These are phyloP conservation scores for Ispidina picta DNA, from an alignment of 2,797 vertebrate species.

Conservation along the genomic window DNA sequence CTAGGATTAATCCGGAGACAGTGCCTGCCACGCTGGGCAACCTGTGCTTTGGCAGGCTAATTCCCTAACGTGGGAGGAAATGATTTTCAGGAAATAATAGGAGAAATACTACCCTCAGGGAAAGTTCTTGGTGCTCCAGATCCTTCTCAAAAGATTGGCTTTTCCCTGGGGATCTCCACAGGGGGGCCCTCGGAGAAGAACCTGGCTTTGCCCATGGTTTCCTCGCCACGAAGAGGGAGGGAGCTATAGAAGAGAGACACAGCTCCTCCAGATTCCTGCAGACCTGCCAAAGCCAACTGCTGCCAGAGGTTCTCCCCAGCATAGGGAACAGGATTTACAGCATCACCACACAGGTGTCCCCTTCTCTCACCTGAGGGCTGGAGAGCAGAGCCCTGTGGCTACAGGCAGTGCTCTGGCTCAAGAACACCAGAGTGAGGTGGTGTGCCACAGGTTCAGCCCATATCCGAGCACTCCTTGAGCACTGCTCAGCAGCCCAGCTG, in stretches of 20 bases:
- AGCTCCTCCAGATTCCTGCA: not conserved
- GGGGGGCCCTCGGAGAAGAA: not conserved
- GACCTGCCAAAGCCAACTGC: accelerated
- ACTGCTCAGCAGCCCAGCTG: not conserved
- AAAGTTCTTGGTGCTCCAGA: not conserved
- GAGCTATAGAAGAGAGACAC: not conserved
- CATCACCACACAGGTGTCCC: not conserved
- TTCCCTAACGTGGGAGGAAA: not conserved
- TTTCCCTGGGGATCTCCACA: not conserved
- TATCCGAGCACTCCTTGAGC: not conserved
- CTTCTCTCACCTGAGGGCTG: not conserved
- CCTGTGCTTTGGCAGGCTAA: not conserved
- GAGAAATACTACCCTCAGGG: not conserved
- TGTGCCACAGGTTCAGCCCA: not conserved
- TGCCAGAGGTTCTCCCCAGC: not conserved
- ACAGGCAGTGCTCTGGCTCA: not conserved
- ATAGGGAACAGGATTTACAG: not conserved
- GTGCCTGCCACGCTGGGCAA: constrained; percentile 4
- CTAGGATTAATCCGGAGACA: not conserved
- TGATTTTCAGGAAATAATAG: not conserved
- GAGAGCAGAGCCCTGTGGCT: not conserved
- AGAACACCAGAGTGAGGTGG: not conserved
- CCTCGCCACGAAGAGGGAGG: not conserved
- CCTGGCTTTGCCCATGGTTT: not conserved
- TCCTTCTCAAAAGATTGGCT: not conserved